These are phyloP conservation scores for Scylla paramamosain DNA, from an alignment of 1,140 invertebrate species.

Conservation along the genomic window DNA sequence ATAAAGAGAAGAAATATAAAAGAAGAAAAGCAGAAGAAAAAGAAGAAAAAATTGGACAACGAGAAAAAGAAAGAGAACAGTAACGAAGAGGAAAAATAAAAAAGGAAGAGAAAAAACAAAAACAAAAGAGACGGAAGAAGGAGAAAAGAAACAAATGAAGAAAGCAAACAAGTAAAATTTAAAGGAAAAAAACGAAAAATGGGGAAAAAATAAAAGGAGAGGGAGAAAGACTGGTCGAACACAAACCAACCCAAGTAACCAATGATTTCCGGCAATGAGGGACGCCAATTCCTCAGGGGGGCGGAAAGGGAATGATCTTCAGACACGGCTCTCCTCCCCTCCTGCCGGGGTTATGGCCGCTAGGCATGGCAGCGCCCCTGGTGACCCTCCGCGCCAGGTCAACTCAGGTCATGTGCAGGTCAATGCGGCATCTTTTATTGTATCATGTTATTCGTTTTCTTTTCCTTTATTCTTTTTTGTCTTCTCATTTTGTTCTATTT, in stretches of 20 bases:
- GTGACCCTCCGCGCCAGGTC: background rate
- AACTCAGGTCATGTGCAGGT: background rate
- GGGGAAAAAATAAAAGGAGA: too few relatives aligned
- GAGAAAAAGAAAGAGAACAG: too few relatives aligned
- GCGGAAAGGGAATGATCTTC: conserved; percentile 47
- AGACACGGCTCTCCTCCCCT: background rate
- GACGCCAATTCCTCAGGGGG: conserved; percentile 45
- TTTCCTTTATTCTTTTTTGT: background rate
- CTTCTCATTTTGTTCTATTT: background rate
- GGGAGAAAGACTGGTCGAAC: background rate
- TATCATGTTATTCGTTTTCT: too few relatives aligned
- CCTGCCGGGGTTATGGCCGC: conserved; percentile 8
- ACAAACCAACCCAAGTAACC: conserved; percentile 34
- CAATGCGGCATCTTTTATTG: too few relatives aligned
- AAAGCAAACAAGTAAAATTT: too few relatives aligned
- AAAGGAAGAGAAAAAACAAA: too few relatives aligned
- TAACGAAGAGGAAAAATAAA: too few relatives aligned
- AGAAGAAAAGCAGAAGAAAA: background rate
- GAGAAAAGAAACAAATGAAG: too few relatives aligned
- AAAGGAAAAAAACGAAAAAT: background rate
- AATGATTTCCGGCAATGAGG: conserved; percentile 59
- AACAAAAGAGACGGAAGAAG: too few relatives aligned
- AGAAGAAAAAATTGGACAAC: too few relatives aligned
- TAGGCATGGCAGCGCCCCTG: conserved; percentile 24
- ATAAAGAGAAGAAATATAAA: background rate